Percentiles rank a stretch among this genome's conserved stretches.
Evolutionary conservation across 2,888 invertebrate genomes (phyloP).

Genomic region (Gasteruption jaculator): DNA sequence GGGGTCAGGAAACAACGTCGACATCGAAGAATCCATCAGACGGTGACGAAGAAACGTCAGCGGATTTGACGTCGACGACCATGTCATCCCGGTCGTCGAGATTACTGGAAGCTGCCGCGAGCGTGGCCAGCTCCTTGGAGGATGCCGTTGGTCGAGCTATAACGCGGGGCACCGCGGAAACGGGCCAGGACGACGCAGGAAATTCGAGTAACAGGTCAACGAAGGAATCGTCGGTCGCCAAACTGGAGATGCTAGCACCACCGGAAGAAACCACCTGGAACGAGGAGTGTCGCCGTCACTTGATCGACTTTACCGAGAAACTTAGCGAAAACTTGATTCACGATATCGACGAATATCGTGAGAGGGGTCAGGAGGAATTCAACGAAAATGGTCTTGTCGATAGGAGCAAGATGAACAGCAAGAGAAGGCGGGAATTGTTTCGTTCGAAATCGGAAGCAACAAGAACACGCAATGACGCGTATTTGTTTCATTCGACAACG

Average conservation of each 20-base stretch:
- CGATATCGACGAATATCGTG: conserved; percentile 62
- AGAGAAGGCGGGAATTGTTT: too few species aligned
- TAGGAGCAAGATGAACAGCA: too few species aligned
- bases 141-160: conserved; percentile 67
- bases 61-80: conserved; percentile 11
- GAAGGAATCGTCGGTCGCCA: conserved; percentile 4
- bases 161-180: too few species aligned
- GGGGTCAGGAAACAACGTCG: neutral
- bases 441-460: too few species aligned
- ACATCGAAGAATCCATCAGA: neutral
- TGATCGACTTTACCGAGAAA: conserved; percentile 77
- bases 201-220: conserved; percentile 1
- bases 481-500: too few species aligned
- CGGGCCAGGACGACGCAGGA: conserved; percentile 4
- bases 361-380: conserved; percentile 43
- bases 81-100: conserved; percentile 52
- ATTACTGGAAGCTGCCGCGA: conserved; percentile 64
- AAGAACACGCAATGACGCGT: too few species aligned
- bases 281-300: conserved; percentile 65
- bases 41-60: neutral
- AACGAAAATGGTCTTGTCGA: too few species aligned
- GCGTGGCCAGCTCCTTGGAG: conserved; percentile 63
- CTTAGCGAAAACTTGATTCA: conserved; percentile 76
- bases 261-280: conserved; percentile 54
- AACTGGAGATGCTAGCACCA: conserved; percentile 21